Conservation (phyloP, 2,888 invertebrate species). For the Dascillus cervinus region DNA sequence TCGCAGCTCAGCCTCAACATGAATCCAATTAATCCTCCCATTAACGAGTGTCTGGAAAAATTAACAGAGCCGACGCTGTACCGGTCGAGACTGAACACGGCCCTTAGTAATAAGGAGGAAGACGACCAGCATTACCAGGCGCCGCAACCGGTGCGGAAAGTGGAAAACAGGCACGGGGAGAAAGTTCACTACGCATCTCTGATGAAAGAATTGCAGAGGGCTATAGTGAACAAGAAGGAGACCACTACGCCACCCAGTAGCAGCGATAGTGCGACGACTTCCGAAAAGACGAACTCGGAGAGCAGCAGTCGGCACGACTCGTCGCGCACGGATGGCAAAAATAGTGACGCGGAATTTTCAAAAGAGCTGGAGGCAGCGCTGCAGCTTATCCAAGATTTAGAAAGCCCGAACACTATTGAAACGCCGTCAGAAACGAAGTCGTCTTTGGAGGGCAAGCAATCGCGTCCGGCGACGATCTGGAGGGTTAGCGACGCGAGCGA, state of each 20-base stretch:
- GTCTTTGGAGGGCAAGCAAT: constrained; percentile 22
- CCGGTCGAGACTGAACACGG: constrained; percentile 38
- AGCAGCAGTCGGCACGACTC: constrained; percentile 30
- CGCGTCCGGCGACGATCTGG: constrained; percentile 35
- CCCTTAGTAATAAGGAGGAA: constrained; percentile 31
- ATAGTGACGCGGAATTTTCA: constrained; percentile 44
- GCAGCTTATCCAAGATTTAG: constrained; percentile 45
- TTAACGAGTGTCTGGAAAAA: constrained; percentile 43
- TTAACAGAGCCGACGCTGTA: constrained; percentile 43
- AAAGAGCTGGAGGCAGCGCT: constrained; percentile 45
- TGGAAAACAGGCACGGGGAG: constrained; percentile 38
- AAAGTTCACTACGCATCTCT: constrained; percentile 45
- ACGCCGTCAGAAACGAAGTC: constrained; percentile 40
- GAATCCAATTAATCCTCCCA: constrained; percentile 28
- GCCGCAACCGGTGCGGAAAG: constrained; percentile 26
- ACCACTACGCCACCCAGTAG: constrained; percentile 34
- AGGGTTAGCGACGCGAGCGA: constrained; percentile 34
- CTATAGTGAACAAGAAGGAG: constrained; percentile 40
- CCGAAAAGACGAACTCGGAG: constrained; percentile 32
- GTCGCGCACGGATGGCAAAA: constrained; percentile 33
- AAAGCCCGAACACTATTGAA: constrained; percentile 44
- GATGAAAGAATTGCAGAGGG: constrained; percentile 44
- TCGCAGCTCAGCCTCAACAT: constrained; percentile 39
- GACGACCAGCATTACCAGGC: constrained; percentile 31
- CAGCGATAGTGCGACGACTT: constrained; percentile 30